Evolutionary conservation across 2,888 invertebrate species (phyloP).

Genomic region (Andricus quercusramuli): DNA sequence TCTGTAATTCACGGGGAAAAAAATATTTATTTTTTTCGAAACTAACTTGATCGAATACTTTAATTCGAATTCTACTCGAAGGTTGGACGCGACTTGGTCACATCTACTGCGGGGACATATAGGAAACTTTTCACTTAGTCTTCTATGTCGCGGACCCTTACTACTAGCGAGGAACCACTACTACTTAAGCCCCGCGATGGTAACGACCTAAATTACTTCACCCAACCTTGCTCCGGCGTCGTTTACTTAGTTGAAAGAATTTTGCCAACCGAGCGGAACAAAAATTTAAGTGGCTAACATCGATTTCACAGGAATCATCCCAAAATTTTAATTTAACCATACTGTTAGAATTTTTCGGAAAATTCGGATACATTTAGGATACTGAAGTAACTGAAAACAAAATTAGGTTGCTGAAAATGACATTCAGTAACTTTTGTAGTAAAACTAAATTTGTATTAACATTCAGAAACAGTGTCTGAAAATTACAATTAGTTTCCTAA

Average conservation of each 20-base stretch:
- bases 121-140: constrained; percentile 62
- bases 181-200: constrained; percentile 37
- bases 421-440: too few species aligned
- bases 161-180: constrained; percentile 33
- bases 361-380: too few species aligned
- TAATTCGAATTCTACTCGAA: background rate
- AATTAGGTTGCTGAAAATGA: too few species aligned
- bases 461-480: too few species aligned
- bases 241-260: constrained; percentile 25
- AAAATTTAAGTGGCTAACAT: background rate
- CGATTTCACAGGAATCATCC: background rate
- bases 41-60: background rate
- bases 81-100: background rate
- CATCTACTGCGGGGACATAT: constrained; percentile 47
- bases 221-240: constrained; percentile 19
- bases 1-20: too few species aligned
- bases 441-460: too few species aligned
- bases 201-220: constrained; percentile 41
- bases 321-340: background rate
- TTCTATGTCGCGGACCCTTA: constrained; percentile 39
- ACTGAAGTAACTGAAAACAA: too few species aligned
- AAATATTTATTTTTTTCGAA: background rate
- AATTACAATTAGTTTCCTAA: too few species aligned
- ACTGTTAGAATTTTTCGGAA: too few species aligned
- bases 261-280: background rate